A percentile compares a stretch with the other conserved stretches of the same genome.
Conservation (phyloP, 92 coral and sea anemone genomes). For the Galaxea fascicularis region DNA sequence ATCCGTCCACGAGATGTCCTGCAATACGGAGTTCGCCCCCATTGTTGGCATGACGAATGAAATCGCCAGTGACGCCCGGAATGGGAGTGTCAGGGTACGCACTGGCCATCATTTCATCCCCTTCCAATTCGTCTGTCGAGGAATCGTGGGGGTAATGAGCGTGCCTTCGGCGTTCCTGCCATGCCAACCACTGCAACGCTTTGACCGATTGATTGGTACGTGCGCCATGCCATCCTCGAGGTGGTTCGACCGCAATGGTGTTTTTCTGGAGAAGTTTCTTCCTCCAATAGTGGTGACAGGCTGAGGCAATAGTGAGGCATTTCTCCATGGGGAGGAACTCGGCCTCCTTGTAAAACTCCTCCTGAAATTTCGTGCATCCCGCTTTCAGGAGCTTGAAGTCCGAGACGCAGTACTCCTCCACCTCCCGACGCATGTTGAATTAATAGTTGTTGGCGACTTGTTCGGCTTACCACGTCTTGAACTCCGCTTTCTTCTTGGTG, state of each 20-base stretch:
- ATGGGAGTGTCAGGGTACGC: neutral
- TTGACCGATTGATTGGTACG: constrained; percentile 5
- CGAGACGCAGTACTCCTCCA: neutral
- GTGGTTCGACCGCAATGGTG: constrained; percentile 24
- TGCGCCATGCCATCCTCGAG: neutral
- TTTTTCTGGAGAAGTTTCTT: neutral
- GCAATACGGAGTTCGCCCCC: neutral
- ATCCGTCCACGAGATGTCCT: constrained; percentile 26
- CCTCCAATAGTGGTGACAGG: constrained; percentile 6
- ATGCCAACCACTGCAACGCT: constrained; percentile 12
- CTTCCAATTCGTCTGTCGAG: neutral
- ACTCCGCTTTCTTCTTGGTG: neutral
- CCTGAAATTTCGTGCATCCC: constrained; percentile 20
- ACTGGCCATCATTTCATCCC: too few species aligned
- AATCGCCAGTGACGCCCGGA: neutral
- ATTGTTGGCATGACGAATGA: too few species aligned
- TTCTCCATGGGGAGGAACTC: constrained; percentile 10
- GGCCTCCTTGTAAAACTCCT: neutral
- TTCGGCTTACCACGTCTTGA: constrained; percentile 11
- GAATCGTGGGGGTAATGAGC: neutral
- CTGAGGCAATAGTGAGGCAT: constrained; percentile 28
- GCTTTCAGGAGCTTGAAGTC: constrained; percentile 3
- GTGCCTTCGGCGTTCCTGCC: neutral
- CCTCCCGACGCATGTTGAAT: constrained; percentile 12
- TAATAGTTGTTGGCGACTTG: too few species aligned